Percentiles rank a stretch among this genome's conserved stretches.
These are phyloP conservation scores for Taenioides sp. DNA, from an alignment of 2,797 vertebrate genomes.

Conservation along the genomic window DNA sequence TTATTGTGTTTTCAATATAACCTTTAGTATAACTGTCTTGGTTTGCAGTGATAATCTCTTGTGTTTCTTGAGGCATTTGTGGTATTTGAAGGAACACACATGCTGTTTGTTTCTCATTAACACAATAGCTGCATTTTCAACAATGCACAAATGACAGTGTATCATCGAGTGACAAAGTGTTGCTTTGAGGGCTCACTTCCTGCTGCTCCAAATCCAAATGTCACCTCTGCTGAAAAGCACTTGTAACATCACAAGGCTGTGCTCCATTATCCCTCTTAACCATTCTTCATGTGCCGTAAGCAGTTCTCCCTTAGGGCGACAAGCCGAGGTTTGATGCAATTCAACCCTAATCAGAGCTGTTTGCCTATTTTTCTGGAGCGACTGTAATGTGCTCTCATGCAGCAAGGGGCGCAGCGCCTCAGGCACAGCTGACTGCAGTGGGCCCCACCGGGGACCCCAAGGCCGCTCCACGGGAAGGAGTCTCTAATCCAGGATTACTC, in stretches of 20 bases:
- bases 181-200: slow-evolving; percentile 42
- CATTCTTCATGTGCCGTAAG: slow-evolving; percentile 64
- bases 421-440: slow-evolving; percentile 62
- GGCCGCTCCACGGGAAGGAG: slow-evolving; percentile 56
- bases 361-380: slow-evolving; percentile 60
- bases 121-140: slow-evolving; percentile 47
- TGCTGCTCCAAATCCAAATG: slow-evolving; percentile 44
- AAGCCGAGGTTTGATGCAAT: slow-evolving; percentile 54
- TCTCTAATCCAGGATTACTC: slow-evolving; percentile 77
- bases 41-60: not conserved
- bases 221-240: slow-evolving; percentile 55
- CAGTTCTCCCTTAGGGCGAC: slow-evolving; percentile 66
- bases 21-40: not conserved
- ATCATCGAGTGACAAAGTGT: slow-evolving; percentile 43
- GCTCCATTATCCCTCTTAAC: slow-evolving; percentile 63
- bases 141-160: slow-evolving; percentile 50
- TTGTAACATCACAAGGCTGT: slow-evolving; percentile 57
- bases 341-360: slow-evolving; percentile 67
- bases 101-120: slow-evolving; percentile 29
- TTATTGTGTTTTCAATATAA: not conserved
- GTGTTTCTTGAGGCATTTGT: not conserved
- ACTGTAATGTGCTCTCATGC: slow-evolving; percentile 40
- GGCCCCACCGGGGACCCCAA: slow-evolving; percentile 55
- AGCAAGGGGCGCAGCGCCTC: slow-evolving; percentile 61
- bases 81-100: slow-evolving; percentile 18